Evolutionary conservation across 2,888 invertebrate species (phyloP).

Genomic region (Oasisia sp.): DNA sequence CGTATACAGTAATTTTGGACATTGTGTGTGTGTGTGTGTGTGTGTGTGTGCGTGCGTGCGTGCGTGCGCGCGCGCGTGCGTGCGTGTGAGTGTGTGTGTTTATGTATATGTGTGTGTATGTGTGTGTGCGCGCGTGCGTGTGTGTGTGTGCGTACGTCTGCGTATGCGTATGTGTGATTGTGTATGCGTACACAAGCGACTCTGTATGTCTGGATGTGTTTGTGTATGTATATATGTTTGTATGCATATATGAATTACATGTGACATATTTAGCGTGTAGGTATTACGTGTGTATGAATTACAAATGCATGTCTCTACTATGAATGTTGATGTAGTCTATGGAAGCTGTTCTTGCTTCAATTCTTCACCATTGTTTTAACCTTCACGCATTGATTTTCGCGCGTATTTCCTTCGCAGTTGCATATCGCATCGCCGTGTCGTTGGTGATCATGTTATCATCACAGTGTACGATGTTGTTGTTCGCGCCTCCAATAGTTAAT

Average conservation of each 20-base stretch:
- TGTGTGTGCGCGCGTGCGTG: not conserved
- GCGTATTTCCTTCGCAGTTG: too few species aligned
- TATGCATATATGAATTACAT: not conserved
- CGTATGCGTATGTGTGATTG: not conserved
- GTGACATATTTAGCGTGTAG: not conserved
- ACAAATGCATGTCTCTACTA: not conserved
- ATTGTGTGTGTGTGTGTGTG: too few species aligned
- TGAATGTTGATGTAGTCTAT: not conserved
- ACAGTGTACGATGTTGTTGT: too few species aligned
- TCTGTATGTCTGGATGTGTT: not conserved
- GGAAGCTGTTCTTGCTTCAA: not conserved
- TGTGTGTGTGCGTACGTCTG: not conserved
- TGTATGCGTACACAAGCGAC: not conserved
- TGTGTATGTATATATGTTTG: not conserved
- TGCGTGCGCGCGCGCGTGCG: too few species aligned
- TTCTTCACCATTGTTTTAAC: too few species aligned
- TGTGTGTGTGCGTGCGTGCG: too few species aligned
- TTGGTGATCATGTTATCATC: too few species aligned
- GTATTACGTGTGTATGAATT: not conserved
- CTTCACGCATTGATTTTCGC: too few species aligned
- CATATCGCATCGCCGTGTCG: too few species aligned
- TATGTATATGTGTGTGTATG: not conserved
- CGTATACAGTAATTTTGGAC: too few species aligned
- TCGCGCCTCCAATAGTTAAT: too few species aligned
- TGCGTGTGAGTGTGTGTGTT: not conserved